phyloP scores from a whole-genome alignment of 2,797 vertebrate species.

The Alauda arvensis region DNA sequence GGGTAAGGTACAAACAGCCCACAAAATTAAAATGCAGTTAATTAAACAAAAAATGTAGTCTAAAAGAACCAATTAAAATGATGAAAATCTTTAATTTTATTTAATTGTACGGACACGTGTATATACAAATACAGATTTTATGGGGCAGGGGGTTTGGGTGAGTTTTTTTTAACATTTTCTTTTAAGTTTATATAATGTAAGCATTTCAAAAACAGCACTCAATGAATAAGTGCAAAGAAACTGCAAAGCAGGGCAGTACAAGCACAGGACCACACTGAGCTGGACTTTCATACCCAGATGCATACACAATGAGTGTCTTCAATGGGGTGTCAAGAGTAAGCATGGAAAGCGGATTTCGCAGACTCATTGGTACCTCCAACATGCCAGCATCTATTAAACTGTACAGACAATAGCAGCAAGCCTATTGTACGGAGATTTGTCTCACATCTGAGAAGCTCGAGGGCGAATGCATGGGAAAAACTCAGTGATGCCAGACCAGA shows the following conservation, averaged over 20 bases:
- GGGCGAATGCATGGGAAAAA: constrained; percentile 91
- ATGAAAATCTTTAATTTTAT: constrained; percentile 86
- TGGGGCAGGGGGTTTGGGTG: constrained; percentile 54
- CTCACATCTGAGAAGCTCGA: constrained; percentile 83
- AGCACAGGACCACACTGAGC: constrained; percentile 81
- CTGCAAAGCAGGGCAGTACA: constrained; percentile 77
- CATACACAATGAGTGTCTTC: constrained; percentile 82
- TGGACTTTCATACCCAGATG: constrained; percentile 78
- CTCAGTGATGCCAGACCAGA: constrained; percentile 88
- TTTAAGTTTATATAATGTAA: constrained; percentile 90
- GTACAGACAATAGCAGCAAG: constrained; percentile 89
- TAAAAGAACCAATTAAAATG: constrained; percentile 80
- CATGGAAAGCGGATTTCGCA: constrained; percentile 78
- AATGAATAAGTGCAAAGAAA: constrained; percentile 80
- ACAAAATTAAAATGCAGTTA: constrained; percentile 54
- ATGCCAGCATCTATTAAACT: constrained; percentile 89
- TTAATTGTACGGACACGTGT: constrained; percentile 97
- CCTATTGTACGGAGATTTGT: constrained; percentile 86
- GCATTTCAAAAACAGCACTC: constrained; percentile 90
- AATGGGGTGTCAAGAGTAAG: constrained; percentile 78
- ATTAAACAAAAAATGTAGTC: constrained; percentile 69
- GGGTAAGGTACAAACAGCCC: constrained; percentile 35
- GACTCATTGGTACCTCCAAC: constrained; percentile 86
- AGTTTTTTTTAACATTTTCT: constrained; percentile 78
- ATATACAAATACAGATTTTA: constrained; percentile 98